Evolutionary conservation across 2,888 invertebrate genomes (phyloP).

Genomic region (Subacronicta megacephala): DNA sequence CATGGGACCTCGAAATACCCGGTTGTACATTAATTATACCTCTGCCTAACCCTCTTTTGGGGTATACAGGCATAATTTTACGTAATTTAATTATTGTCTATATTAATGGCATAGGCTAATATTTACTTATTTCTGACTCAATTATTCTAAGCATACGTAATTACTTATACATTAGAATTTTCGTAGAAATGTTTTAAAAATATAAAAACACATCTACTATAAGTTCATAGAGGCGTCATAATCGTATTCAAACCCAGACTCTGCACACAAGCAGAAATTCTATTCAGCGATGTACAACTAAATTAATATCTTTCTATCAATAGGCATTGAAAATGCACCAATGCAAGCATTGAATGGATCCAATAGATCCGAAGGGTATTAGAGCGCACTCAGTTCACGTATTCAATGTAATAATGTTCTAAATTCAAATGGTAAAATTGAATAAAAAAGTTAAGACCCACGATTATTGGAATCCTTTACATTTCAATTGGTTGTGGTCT

Average conservation of each 20-base stretch:
- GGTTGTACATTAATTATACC: too few species aligned
- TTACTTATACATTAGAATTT: too few species aligned
- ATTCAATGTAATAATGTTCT: conserved; percentile 19
- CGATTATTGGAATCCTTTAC: background rate
- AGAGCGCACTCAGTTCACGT: conserved; percentile 23
- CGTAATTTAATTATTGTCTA: too few species aligned
- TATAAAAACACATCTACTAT: too few species aligned
- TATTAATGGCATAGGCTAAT: too few species aligned
- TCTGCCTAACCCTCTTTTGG: too few species aligned
- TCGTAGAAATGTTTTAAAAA: too few species aligned
- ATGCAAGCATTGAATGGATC: conserved; percentile 15
- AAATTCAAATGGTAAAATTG: conserved; percentile 16
- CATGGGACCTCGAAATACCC: too few species aligned
- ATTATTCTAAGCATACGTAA: too few species aligned
- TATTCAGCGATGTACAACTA: conserved; percentile 10
- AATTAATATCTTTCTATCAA: conserved; percentile 28
- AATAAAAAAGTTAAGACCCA: conserved; percentile 1
- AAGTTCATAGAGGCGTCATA: too few species aligned
- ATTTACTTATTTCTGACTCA: too few species aligned
- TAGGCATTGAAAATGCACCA: conserved; percentile 25
- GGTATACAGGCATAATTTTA: too few species aligned
- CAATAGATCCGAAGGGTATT: conserved; percentile 17
- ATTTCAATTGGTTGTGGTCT: background rate
- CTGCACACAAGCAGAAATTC: conserved; percentile 3
- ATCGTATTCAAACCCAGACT: background rate